phyloP scores from a whole-genome alignment of 2,888 invertebrate species.

The Agriopis aurantiaria region DNA sequence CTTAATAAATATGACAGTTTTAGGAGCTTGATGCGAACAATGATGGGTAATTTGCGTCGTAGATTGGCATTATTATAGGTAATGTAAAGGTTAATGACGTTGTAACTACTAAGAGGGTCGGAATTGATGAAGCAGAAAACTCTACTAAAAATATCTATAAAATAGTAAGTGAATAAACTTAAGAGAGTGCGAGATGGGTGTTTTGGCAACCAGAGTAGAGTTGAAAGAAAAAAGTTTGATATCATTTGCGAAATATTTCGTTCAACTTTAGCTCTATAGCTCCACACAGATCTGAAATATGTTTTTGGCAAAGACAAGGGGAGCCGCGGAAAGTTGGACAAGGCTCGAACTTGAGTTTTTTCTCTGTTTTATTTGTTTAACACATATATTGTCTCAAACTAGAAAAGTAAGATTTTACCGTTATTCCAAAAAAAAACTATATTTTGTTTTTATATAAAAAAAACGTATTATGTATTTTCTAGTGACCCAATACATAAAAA shows the following conservation, averaged over 20 bases:
- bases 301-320: constrained; percentile 50
- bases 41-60: constrained; percentile 51
- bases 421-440: neutral
- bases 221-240: constrained; percentile 47
- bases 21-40: constrained; percentile 45
- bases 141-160: constrained; percentile 35
- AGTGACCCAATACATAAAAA: neutral
- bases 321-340: constrained; percentile 44
- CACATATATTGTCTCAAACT: constrained; percentile 30
- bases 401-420: neutral
- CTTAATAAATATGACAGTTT: constrained; percentile 49
- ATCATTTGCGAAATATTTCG: constrained; percentile 47
- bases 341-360: constrained; percentile 41
- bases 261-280: constrained; percentile 43
- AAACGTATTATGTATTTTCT: neutral
- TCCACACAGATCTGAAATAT: constrained; percentile 45
- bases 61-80: constrained; percentile 49
- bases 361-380: constrained; percentile 38
- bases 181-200: constrained; percentile 46
- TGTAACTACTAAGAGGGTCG: constrained; percentile 46
- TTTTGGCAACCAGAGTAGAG: constrained; percentile 48
- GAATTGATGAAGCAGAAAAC: constrained; percentile 46
- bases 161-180: constrained; percentile 42
- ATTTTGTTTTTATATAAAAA: neutral
- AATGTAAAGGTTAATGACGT: constrained; percentile 55